Evolutionary conservation across 2,888 invertebrate genomes (phyloP), one percentile per base, ranked within the genome.

Genomic region (Lacanobia wlatinum): DNA sequence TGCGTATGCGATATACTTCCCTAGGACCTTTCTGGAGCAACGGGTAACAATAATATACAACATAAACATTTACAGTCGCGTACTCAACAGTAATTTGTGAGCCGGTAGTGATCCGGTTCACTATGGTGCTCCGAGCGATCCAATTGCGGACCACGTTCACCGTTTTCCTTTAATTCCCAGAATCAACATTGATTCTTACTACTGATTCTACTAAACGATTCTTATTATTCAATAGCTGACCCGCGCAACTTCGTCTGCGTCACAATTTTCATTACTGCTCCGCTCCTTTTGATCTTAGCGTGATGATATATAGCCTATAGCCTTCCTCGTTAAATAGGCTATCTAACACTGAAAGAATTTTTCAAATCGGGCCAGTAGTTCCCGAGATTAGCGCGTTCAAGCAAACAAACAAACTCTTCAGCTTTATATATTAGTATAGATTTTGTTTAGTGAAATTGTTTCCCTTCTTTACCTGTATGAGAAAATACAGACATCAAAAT

Each of bases 71-170:
- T 65, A 75, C 66, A 76, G 58, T 73, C 21, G 50, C 21, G 55
- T 53, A 68, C 55, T 83, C 67, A 76, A 65, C n/a, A 46, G 64
- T 59, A 68, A 70, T 83, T 83, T 81, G 80, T 70, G 80, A 73
- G 72, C 70, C 56, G 50, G 68, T 59, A 63, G 58, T 55, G 65
- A 55, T 60, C 59, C 46, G 55, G 63, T 55, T 78, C 56, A 28
- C 50, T 62, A 70, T 63, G 43, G 56, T 28, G 67, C 63, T 18
- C 52, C 55, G 60, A 62, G 50, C 65, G 50, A 70, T 70, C 48
- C 69, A 55, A 73, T 60, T 52, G 64, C n/a, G 40, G 53, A 53
- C 40, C 46, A 72, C 21, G 23, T 61, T 21, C 38, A 65, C 52
- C 50, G 53, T 83, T 78, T 76, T 76, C 62, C 69, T 79, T 73